Evolutionary conservation across 2,797 vertebrate genomes (phyloP).

Genomic region (Pseudochirops corinnae): DNA sequence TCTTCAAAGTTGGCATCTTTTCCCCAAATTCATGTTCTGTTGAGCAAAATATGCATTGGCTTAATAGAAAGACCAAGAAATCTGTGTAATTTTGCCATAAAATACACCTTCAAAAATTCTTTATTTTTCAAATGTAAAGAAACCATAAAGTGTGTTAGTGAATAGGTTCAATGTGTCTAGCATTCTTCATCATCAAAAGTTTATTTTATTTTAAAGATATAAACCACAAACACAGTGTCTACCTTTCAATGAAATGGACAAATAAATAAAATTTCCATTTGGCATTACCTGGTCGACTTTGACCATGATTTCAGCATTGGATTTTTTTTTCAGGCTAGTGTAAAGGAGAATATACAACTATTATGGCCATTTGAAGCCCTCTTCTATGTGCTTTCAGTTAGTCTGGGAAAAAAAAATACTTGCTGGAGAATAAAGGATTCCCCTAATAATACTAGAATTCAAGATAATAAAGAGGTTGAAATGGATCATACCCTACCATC

Average conservation of each 20-base stretch:
- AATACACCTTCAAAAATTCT: conserved; percentile 80
- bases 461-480: conserved; percentile 56
- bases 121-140: conserved; percentile 84
- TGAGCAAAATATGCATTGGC: conserved; percentile 66
- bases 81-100: conserved; percentile 71
- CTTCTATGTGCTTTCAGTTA: conserved; percentile 1
- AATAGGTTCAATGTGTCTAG: conserved; percentile 85
- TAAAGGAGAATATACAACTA: conserved; percentile 72
- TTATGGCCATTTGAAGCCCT: conserved; percentile 65
- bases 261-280: conserved; percentile 87
- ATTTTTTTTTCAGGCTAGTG: conserved; percentile 69
- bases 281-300: conserved; percentile 79
- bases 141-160: conserved; percentile 84
- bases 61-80: conserved; percentile 77
- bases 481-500: not conserved
- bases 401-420: conserved; percentile 34
- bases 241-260: conserved; percentile 85
- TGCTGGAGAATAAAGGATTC: conserved; percentile 56
- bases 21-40: conserved; percentile 27
- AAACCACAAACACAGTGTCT: conserved; percentile 87
- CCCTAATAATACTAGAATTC: conserved; percentile 44
- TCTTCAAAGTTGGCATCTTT: conserved; percentile 4
- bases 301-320: conserved; percentile 78
- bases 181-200: conserved; percentile 79
- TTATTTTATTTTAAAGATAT: conserved; percentile 86